Percentiles rank a stretch among this genome's conserved stretches.
phyloP scores from a whole-genome alignment of 2,113 vertebrate species.

The Xenus cinereus region DNA sequence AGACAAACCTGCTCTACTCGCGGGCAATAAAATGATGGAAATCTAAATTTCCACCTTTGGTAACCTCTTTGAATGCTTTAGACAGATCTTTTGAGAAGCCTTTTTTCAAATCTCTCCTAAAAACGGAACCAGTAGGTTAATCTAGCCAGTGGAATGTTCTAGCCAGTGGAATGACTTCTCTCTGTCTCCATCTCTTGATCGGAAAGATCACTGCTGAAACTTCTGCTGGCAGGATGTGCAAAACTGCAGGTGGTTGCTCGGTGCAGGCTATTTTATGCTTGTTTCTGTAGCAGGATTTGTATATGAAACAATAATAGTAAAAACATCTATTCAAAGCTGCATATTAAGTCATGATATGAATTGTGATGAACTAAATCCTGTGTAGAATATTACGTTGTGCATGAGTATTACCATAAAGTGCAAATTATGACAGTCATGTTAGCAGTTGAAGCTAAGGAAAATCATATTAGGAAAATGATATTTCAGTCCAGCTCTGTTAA shows the following conservation, averaged over 20 bases:
- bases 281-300: not conserved
- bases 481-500: not conserved
- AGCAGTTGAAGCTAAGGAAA: not conserved
- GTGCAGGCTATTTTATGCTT: not conserved
- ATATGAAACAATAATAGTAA: not conserved
- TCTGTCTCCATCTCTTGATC: not conserved
- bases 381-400: not conserved
- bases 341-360: not conserved
- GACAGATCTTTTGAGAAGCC: not conserved
- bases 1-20: not conserved
- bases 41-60: not conserved
- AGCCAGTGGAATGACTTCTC: not conserved
- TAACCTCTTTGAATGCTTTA: not conserved
- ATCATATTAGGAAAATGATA: not conserved
- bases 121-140: not conserved
- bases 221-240: not conserved
- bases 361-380: not conserved
- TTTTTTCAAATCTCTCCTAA: not conserved
- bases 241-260: not conserved
- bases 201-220: not conserved
- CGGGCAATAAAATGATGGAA: not conserved
- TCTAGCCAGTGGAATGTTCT: not conserved
- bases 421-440: not conserved
- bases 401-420: not conserved
- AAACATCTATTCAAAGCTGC: not conserved